Percentiles rank a stretch among this genome's conserved stretches.
phyloP scores from a whole-genome alignment of 2,888 invertebrate species.

The Trachelus tabidus region DNA sequence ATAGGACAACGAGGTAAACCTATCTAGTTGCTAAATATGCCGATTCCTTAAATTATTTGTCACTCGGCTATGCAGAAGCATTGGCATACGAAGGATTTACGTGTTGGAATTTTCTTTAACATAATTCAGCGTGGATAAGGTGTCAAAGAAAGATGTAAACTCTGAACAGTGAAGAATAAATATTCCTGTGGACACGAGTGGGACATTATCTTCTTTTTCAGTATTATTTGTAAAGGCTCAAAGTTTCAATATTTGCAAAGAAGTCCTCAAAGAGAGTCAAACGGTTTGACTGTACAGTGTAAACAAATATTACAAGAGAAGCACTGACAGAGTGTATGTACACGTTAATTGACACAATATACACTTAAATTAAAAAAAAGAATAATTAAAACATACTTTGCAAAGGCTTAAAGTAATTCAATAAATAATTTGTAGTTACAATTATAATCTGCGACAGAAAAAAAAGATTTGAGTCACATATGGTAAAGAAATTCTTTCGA shows the following conservation, averaged over 20 bases:
- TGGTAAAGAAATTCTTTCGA: background rate
- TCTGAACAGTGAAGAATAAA: background rate
- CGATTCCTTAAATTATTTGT: background rate
- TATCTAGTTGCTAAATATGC: background rate
- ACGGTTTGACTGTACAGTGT: background rate
- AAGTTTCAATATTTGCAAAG: background rate
- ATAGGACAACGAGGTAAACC: background rate
- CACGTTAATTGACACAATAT: background rate
- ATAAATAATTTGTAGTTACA: background rate
- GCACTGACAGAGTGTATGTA: background rate
- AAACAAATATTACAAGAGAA: background rate
- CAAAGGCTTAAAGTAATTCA: background rate
- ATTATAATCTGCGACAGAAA: background rate
- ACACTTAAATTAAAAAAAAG: background rate
- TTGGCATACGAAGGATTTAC: background rate
- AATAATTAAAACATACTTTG: background rate
- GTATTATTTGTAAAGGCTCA: background rate
- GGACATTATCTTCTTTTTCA: background rate
- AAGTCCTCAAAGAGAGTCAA: background rate
- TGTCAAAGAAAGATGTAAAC: background rate
- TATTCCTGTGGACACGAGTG: background rate
- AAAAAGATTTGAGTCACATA: background rate
- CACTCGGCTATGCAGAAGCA: background rate
- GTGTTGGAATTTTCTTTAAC: background rate
- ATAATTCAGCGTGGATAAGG: background rate